Percentiles rank a stretch among this genome's conserved stretches.
phyloP scores from a whole-genome alignment of 2,797 vertebrate genomes.

The Ctenochaetus hawaiiensis region DNA sequence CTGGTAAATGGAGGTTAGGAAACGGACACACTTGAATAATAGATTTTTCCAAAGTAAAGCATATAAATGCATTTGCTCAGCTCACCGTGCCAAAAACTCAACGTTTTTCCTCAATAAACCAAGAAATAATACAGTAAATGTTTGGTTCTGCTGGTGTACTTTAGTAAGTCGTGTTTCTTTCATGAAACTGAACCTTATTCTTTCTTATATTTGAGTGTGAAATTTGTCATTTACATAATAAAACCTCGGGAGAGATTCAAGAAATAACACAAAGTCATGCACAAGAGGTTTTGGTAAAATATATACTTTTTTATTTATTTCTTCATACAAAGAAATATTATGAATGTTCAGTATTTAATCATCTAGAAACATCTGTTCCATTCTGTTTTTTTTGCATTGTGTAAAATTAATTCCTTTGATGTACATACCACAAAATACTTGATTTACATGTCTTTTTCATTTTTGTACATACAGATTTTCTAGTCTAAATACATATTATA shows the following conservation, averaged over 20 bases:
- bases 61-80: neutral
- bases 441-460: slow-evolving; percentile 84
- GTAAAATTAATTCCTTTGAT: slow-evolving; percentile 97
- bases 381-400: slow-evolving; percentile 87
- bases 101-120: neutral
- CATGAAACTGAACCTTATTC: neutral
- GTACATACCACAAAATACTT: slow-evolving; percentile 97
- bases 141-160: neutral
- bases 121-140: neutral
- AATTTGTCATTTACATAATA: neutral
- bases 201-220: neutral
- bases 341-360: slow-evolving; percentile 96
- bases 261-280: slow-evolving; percentile 30
- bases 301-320: slow-evolving; percentile 96
- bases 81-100: neutral
- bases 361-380: slow-evolving; percentile 93
- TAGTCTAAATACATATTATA: slow-evolving; percentile 90
- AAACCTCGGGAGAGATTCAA: neutral
- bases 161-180: neutral
- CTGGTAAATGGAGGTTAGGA: neutral
- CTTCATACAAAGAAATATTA: slow-evolving; percentile 98
- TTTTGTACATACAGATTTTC: slow-evolving; percentile 89
- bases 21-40: neutral
- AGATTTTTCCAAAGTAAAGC: neutral
- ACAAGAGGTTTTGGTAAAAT: slow-evolving; percentile 90